A percentile compares a stretch with the other conserved stretches of the same genome.
phyloP scores from a whole-genome alignment of 2,888 invertebrate genomes.

The Athetis lepigone region DNA sequence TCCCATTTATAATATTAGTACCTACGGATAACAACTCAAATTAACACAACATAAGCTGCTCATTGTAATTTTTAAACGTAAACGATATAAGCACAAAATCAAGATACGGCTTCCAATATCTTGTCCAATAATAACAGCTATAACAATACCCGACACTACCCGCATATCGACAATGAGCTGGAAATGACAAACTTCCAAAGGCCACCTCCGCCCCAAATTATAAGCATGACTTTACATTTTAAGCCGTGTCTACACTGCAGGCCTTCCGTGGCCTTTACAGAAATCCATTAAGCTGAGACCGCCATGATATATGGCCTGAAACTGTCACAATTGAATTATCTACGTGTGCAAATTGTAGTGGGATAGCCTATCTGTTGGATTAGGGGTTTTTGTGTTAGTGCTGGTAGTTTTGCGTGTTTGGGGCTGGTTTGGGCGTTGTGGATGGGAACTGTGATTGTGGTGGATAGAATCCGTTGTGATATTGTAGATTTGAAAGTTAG shows the following conservation, averaged over 20 bases:
- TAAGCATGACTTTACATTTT: conserved; percentile 62
- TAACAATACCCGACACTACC: not conserved
- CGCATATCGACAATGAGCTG: conserved; percentile 31
- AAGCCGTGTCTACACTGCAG: conserved; percentile 52
- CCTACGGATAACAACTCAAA: too few relatives aligned
- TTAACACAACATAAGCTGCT: too few relatives aligned
- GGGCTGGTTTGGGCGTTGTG: not conserved
- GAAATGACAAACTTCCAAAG: conserved; percentile 44
- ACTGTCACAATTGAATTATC: conserved; percentile 78
- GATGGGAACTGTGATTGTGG: not conserved
- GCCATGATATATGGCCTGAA: conserved; percentile 73
- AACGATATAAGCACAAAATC: too few relatives aligned
- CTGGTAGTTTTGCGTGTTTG: conserved; percentile 40
- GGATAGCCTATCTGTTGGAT: conserved; percentile 41
- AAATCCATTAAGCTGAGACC: conserved; percentile 73
- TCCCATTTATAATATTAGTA: too few relatives aligned
- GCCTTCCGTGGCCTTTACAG: conserved; percentile 61
- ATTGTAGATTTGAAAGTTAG: too few relatives aligned
- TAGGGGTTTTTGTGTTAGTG: conserved; percentile 55
- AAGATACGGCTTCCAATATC: too few relatives aligned
- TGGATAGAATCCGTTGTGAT: not conserved
- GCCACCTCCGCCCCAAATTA: conserved; percentile 45
- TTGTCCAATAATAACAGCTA: not conserved
- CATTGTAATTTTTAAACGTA: too few relatives aligned
- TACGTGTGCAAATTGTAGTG: conserved; percentile 67